These are phyloP conservation scores for Stegodyphus mimosarum DNA, from an alignment of 1,140 invertebrate species.

Conservation along the genomic window DNA sequence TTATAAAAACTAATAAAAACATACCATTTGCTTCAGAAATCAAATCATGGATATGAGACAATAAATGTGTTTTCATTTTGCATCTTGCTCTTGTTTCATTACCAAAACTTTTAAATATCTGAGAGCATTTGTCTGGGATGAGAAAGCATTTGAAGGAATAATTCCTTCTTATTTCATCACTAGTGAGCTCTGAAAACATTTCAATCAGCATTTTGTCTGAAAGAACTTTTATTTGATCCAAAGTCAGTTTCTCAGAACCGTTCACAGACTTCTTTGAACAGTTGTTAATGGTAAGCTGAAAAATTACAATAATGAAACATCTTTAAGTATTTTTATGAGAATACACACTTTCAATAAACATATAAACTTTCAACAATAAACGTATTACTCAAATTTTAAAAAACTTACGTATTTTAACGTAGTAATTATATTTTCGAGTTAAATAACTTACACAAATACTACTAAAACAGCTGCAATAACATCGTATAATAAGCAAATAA, in stretches of 20 bases:
- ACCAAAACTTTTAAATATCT: conserved; percentile 73
- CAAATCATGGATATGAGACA: conserved; percentile 70
- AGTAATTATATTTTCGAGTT: background rate
- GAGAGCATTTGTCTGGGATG: conserved; percentile 69
- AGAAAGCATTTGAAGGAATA: conserved; percentile 73
- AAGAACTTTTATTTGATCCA: conserved; percentile 71
- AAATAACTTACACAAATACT: no score
- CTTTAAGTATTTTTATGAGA: background rate
- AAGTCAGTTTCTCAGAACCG: conserved; percentile 65
- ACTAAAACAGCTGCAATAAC: no score
- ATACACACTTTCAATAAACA: background rate
- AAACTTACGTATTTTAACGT: background rate
- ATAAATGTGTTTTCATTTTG: conserved; percentile 72
- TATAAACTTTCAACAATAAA: no score
- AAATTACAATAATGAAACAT: background rate
- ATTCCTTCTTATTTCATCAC: conserved; percentile 73
- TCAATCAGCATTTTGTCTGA: conserved; percentile 72
- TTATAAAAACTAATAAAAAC: background rate
- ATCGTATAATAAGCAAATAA: no score
- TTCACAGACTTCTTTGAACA: conserved; percentile 10
- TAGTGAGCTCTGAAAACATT: conserved; percentile 72
- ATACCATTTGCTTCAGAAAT: conserved; percentile 4
- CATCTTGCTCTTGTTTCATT: conserved; percentile 72
- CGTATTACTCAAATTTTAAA: background rate
- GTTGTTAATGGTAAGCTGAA: background rate